phyloP scores from a whole-genome alignment of 2,888 invertebrate species.

The Smittia sp. region DNA sequence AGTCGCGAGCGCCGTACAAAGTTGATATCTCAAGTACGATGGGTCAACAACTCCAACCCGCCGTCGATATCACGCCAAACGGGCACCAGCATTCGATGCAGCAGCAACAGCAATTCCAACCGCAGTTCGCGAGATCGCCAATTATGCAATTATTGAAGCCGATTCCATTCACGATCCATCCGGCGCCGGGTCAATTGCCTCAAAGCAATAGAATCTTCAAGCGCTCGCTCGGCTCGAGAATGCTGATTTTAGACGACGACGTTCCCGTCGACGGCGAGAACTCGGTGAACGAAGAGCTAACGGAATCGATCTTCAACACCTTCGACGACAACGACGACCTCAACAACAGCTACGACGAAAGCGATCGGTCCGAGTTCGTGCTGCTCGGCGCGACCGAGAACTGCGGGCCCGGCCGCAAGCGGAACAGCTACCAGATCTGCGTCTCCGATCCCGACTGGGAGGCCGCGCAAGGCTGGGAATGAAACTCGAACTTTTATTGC shows the following conservation, averaged over 20 bases:
- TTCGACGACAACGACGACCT: conserved; percentile 46
- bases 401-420: conserved; percentile 69
- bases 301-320: conserved; percentile 42
- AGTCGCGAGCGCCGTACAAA: conserved; percentile 66
- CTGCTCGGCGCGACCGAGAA: conserved; percentile 68
- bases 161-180: not conserved
- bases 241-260: not conserved
- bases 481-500: not conserved
- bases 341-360: conserved; percentile 42
- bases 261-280: not conserved
- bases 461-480: not conserved
- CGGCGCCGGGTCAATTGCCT: not conserved
- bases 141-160: conserved; percentile 16
- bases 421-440: conserved; percentile 68
- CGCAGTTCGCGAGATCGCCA: not conserved
- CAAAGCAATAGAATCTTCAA: not conserved
- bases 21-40: conserved; percentile 59
- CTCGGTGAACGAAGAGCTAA: conserved; percentile 32
- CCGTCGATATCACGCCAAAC: conserved; percentile 8
- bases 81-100: not conserved
- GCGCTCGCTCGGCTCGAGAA: not conserved
- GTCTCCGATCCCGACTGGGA: not conserved
- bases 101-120: not conserved
- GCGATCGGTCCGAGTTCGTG: conserved; percentile 54
- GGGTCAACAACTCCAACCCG: conserved; percentile 2